Base-by-base conservation (phyloP, 2,113 vertebrate species). In the Paradisaea rubra region DNA sequence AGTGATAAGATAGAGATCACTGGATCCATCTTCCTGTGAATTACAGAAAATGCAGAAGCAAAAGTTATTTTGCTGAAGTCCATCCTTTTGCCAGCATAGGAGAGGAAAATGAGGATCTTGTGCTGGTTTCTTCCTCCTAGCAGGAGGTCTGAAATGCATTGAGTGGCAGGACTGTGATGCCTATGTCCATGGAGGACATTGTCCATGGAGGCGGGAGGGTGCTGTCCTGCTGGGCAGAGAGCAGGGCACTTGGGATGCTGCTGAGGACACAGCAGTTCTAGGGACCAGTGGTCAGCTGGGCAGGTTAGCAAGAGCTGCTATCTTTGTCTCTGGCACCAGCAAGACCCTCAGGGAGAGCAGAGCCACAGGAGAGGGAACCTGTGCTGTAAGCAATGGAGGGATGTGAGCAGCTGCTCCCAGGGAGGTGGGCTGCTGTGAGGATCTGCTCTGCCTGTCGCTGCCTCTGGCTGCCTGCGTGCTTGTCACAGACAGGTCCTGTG, bases 171-270 rank as follows among this genome's bases (percentile, higher is more conserved):
- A 21, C 37, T 77, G 30, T 56, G 12, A 27, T 0, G 6, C 24
- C 2, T 0, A 0, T 35, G 15, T 54, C 49, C 14, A 1, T 28
- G 1, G 2, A 56, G 54, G 31, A 63, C 27, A 11, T 14, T 63
- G 47, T 53, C 56, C 33, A 37, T 72, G 45, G 15, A 1, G 1
- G 15, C n/a, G 37, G 63, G 86, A 61, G 37, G 24, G 39, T 60
- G 66, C 53, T 52, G 13, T 86, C 39, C 10, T 81, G n/a, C 49
- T 0, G 11, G 50, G 41, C 41, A 57, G 35, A 64, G 37, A 50
- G 42, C 31, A 30, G 44, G 39, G 54, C 27, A 57, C 49, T 70
- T 1, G 0, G 2, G 13, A 11, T 35, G 49, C 3, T 27, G 33
- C 5, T 28, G 68, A 41, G 74, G 47, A 39, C 3, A 11, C 49